Evolutionary conservation across 2,113 vertebrate genomes (phyloP), one percentile per base, ranked within the genome.

Genomic region (Apteryx mantelli): DNA sequence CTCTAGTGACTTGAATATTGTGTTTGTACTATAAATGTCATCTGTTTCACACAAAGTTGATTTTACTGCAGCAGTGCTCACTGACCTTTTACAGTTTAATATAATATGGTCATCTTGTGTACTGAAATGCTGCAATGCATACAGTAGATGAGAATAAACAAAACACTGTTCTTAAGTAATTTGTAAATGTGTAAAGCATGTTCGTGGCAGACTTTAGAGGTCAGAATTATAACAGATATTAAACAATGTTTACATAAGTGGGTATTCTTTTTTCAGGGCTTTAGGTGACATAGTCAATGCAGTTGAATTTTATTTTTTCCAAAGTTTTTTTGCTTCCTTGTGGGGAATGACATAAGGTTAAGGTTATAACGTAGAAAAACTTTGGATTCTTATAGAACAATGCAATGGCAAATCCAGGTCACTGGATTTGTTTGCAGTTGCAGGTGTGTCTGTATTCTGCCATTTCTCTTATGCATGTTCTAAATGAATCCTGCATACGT

Each of bases 1-100:
- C 65, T 91, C 86, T 64, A 79, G 84, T 90, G 80, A 73, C 86
- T 94, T 46, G 78, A 89, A 91, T 93, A 64, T 94, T 93, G 73
- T 88, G 73, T 96, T 96, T 96, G 92, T 91, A 80, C 66, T 93
- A n/a, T 30, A 97, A 93, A 89, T 94, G 82, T 64, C 66, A 86
- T 96, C 74, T 93, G 76, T 91, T 91, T 91, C 76, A 82, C 82
- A 87, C 89, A 73, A 16, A 95, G 95, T 80, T 96, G 90, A 75
- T 96, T 96, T 97, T 91, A 91, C 38, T 82, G 89, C 91, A 79
- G 79, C 69, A 74, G 10, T 19, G 38, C 55, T 60, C 76, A 13
- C 66, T 91, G 92, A 95, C 91, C 94, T 95, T 95, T 94, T 84
- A 52, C 77, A 63, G 69, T 93, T 91, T 83, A 71, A 71, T 88